Percentiles rank a stretch among this genome's conserved stretches.
phyloP scores from a whole-genome alignment of 2,888 invertebrate genomes.

The Caradrina kadenii region DNA sequence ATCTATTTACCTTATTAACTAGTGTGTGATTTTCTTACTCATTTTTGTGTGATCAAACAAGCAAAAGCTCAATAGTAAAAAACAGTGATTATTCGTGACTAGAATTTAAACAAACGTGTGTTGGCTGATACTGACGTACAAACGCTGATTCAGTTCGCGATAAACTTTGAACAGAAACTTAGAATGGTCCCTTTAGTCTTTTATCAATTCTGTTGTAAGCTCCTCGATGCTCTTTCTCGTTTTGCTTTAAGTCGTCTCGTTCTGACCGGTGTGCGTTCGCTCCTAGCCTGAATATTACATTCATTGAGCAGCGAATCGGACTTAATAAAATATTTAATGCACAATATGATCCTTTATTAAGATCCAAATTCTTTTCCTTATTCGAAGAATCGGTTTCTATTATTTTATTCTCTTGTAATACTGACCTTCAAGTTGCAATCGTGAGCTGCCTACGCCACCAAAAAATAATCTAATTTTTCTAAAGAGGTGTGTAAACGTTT shows the following conservation, averaged over 20 bases:
- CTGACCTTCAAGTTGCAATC: constrained; percentile 66
- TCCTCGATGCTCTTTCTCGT: constrained; percentile 66
- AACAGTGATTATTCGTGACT: constrained; percentile 53
- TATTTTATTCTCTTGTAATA: constrained; percentile 50
- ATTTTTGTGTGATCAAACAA: constrained; percentile 42
- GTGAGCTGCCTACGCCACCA: constrained; percentile 54
- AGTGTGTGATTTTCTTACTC: constrained; percentile 52
- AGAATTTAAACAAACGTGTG: constrained; percentile 39
- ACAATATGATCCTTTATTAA: constrained; percentile 52
- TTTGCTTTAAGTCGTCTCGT: constrained; percentile 67
- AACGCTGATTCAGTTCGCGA: constrained; percentile 42
- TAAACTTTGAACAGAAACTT: constrained; percentile 58
- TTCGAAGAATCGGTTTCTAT: constrained; percentile 32
- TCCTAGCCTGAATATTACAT: constrained; percentile 74
- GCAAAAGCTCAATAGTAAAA: constrained; percentile 38
- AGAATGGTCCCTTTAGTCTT: constrained; percentile 58
- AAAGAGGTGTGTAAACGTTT: constrained; percentile 67
- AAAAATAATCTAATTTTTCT: constrained; percentile 68
- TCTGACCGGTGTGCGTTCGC: constrained; percentile 61
- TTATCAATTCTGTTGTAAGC: constrained; percentile 71
- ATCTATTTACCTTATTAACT: constrained; percentile 58
- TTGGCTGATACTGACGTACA: constrained; percentile 42
- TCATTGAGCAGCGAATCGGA: constrained; percentile 71
- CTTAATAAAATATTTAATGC: constrained; percentile 68
- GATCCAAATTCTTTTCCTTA: constrained; percentile 29